Percentiles rank a stretch among this genome's conserved stretches.
These are phyloP conservation scores for Tetragonisca angustula DNA, from an alignment of 2,888 invertebrate genomes.

Conservation along the genomic window DNA sequence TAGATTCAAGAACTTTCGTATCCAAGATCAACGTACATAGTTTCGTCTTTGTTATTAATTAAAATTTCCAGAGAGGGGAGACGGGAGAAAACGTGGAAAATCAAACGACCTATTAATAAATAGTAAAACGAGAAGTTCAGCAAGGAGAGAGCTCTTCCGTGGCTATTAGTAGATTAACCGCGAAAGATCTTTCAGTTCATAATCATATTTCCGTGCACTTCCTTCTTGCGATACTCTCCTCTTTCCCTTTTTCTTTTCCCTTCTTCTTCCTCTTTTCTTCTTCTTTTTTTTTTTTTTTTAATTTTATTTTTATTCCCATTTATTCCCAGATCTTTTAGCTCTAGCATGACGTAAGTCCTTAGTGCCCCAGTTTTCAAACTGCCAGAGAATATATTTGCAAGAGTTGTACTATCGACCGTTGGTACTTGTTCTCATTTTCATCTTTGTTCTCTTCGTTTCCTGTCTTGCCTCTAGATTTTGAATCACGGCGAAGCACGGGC, in stretches of 20 bases:
- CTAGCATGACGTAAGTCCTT: conserved; percentile 46
- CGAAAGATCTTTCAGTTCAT: conserved; percentile 8
- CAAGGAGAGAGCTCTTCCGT: neutral
- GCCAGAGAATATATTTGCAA: conserved; percentile 57
- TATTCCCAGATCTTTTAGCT: conserved; percentile 24
- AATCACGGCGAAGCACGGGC: conserved; percentile 30
- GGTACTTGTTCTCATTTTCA: conserved; percentile 37
- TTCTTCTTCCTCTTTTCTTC: neutral
- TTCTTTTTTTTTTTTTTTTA: too few relatives aligned
- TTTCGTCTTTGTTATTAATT: neutral
- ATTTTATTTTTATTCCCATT: conserved; percentile 31
- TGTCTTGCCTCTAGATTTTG: conserved; percentile 45
- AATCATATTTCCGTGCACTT: conserved; percentile 21
- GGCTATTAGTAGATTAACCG: conserved; percentile 28
- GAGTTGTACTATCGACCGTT: conserved; percentile 35
- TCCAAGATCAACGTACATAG: neutral
- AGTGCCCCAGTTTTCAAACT: conserved; percentile 48
- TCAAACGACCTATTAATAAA: neutral
- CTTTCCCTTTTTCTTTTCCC: neutral
- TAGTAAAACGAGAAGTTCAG: neutral
- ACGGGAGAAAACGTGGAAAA: neutral
- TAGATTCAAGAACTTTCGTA: too few relatives aligned
- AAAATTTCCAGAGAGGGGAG: neutral
- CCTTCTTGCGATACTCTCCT: neutral
- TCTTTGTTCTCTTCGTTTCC: conserved; percentile 30